These are phyloP conservation scores for Arvicanthis niloticus DNA, from an alignment of 2,113 vertebrate genomes.

Conservation along the genomic window DNA sequence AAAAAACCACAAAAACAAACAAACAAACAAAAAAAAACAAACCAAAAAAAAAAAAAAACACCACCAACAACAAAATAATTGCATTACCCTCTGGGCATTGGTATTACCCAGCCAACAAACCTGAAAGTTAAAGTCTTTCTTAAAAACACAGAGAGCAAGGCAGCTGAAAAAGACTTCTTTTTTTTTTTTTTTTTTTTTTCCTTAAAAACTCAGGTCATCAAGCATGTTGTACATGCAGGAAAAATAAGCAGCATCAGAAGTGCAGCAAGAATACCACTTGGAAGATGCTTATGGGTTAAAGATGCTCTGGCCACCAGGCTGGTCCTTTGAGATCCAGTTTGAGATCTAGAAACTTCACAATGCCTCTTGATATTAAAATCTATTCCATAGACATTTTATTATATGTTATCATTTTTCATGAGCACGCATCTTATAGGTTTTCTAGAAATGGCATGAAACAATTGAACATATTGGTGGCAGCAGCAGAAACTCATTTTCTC, in stretches of 20 bases:
- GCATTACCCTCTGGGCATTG: neutral
- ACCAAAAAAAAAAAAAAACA: too few species aligned
- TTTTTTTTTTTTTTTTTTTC: neutral
- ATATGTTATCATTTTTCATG: neutral
- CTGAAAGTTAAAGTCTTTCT: conserved; percentile 32
- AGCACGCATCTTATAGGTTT: neutral
- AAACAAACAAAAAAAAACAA: too few species aligned
- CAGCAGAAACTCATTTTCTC: neutral
- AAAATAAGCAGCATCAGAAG: neutral
- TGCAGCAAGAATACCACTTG: neutral
- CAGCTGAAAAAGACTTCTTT: neutral
- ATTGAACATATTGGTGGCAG: neutral
- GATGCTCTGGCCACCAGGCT: neutral
- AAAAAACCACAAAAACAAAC: too few species aligned
- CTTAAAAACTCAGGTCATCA: conserved; percentile 33
- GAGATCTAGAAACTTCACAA: neutral
- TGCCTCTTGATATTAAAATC: conserved; percentile 11
- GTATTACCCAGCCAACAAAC: neutral
- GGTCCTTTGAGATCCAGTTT: neutral
- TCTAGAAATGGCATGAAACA: neutral
- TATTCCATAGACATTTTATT: neutral
- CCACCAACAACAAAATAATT: too few species aligned
- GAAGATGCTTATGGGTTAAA: neutral
- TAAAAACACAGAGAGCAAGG: neutral
- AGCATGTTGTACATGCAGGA: neutral